Percentiles rank a stretch among this genome's conserved stretches.
Evolutionary conservation across 2,797 vertebrate genomes (phyloP).

Genomic region (Mastacembelus armatus): DNA sequence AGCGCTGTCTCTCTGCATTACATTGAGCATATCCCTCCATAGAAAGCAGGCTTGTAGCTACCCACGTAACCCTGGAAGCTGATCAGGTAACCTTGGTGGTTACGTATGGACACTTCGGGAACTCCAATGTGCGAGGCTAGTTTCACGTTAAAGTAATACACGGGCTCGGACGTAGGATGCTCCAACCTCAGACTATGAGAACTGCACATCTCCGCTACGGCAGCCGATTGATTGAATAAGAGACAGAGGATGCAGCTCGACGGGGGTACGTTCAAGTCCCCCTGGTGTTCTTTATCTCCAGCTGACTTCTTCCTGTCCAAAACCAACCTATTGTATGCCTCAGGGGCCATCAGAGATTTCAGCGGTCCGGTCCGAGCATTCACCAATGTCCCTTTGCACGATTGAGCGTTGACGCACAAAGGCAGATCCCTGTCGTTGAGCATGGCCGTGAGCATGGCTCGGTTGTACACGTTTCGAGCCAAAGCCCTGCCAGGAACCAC

Average conservation of each 20-base stretch:
- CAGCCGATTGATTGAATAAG: neutral
- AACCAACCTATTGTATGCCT: neutral
- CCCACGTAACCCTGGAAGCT: neutral
- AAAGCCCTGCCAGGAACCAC: neutral
- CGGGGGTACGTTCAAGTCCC: too few species aligned
- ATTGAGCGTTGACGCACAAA: neutral
- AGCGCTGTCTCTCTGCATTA: too few species aligned
- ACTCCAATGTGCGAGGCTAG: neutral
- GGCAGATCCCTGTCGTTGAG: neutral
- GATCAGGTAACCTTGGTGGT: neutral
- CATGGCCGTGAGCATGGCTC: neutral
- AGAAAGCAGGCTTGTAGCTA: neutral
- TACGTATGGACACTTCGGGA: neutral
- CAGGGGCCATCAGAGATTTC: neutral
- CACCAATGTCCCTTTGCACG: neutral
- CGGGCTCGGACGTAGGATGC: neutral
- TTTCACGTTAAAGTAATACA: conserved; percentile 7
- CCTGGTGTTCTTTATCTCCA: too few species aligned
- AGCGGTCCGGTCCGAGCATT: neutral
- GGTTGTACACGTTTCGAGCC: neutral
- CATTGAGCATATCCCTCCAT: neutral
- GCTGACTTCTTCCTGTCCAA: too few species aligned
- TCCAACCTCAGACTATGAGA: neutral
- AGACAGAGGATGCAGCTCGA: neutral
- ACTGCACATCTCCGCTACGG: neutral